Conservation (phyloP, 1,140 invertebrate genomes). For the Sycophila sp. region DNA sequence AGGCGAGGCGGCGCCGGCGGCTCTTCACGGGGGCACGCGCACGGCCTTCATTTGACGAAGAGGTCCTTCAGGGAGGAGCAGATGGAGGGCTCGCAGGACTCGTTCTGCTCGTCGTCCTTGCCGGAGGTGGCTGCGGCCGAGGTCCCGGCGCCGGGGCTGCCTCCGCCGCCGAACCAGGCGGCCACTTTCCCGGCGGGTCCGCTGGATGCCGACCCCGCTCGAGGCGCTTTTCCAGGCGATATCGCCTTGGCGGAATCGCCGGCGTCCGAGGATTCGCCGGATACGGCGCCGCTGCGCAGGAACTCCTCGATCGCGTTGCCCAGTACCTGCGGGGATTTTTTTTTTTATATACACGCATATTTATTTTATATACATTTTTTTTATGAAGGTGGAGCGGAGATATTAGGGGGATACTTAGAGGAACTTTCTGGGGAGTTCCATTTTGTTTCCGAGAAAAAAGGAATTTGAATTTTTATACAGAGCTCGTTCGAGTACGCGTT, state of each 20-base stretch:
- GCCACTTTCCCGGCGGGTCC: conserved; percentile 51
- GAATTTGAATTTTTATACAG: too few species aligned
- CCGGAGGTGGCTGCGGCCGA: neutral
- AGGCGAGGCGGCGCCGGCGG: too few species aligned
- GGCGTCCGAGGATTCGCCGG: neutral
- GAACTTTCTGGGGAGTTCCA: neutral
- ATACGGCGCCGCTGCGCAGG: conserved; percentile 59
- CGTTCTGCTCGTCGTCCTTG: conserved; percentile 71
- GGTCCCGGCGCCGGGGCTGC: neutral
- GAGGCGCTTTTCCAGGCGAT: conserved; percentile 56
- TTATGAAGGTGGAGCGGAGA: neutral
- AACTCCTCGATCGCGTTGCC: conserved; percentile 86
- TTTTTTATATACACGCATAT: neutral
- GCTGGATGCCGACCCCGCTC: conserved; percentile 41
- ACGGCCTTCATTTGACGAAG: conserved; percentile 75
- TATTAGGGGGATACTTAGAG: neutral
- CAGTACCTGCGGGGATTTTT: conserved; percentile 63
- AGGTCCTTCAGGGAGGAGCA: conserved; percentile 85
- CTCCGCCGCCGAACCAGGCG: conserved; percentile 67
- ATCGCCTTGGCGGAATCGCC: conserved; percentile 19
- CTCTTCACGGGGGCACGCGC: too few species aligned
- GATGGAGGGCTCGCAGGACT: conserved; percentile 78
- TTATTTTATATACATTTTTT: neutral
- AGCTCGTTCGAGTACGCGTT: neutral
- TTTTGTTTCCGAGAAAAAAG: too few species aligned